Evolutionary conservation across 2,888 invertebrate species (phyloP), one percentile per base, ranked within the genome.

Genomic region (Drosophila seclusa): DNA sequence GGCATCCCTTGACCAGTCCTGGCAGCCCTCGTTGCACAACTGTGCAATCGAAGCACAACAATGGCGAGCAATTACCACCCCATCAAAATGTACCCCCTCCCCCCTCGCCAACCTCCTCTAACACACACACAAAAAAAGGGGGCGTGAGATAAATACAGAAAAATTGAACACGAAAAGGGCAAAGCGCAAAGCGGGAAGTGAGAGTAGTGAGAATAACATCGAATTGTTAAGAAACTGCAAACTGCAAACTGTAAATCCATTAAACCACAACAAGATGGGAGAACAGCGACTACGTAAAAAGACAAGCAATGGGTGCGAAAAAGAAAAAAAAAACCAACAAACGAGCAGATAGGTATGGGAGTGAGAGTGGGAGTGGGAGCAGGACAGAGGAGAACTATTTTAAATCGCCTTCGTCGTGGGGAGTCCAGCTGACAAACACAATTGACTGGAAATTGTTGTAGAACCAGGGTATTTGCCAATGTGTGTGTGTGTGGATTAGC

Each of bases 211-310:
- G 75, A 87, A 89, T 82, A 85, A 85, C 89, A 80, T 88, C 74
- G 87, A 80, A 86, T 83, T 88, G 86, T 90, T 90, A 87, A 87
- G 87, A 80, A 89, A 85, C 85, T 85, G 87, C 84, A 83, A 87
- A 90, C 87, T 89, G 89, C 89, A 87, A 89, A 90, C 87, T 89
- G 89, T 83, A 87, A 89, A 90, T 90, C 90, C 89, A 90, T 87
- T 90, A 90, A 87, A 89, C 87, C 87, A 83, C 87, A 87, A 89
- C 87, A 86, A 87, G 87, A 73, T 68, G 38, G 63, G 76, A 73
- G 69, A 63, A 52, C 63, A 50, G 40, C 59, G 64, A 64, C 68
- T 48, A 36, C 53, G 31, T 36, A 45, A 67, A 36, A 34, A 38
- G 21, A 42, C 36, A 27, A 40, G 38, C 27, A 40, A n/a, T 27